Evolutionary conservation across 2,888 invertebrate species (phyloP).

Genomic region (Macrophya annulata): DNA sequence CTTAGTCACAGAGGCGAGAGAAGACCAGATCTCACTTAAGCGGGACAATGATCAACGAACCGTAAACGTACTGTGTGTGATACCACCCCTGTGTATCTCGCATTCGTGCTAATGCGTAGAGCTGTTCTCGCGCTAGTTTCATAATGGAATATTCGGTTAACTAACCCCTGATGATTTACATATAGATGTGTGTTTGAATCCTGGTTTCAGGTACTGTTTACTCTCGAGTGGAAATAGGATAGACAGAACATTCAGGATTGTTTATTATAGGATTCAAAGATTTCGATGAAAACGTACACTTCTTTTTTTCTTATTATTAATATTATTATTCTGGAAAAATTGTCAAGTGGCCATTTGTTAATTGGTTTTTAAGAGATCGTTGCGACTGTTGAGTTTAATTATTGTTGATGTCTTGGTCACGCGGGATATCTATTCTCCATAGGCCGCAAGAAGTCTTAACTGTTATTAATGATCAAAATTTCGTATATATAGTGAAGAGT

Average conservation of each 20-base stretch:
- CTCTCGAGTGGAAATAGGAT: background rate
- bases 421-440: constrained; percentile 20
- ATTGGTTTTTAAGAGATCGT: constrained; percentile 38
- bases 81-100: constrained; percentile 8
- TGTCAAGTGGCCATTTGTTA: background rate
- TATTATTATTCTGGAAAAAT: background rate
- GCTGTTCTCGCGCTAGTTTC: constrained; percentile 18
- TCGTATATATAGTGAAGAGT: constrained; percentile 10
- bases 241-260: background rate
- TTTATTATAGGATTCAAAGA: background rate
- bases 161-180: constrained; percentile 9
- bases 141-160: constrained; percentile 17
- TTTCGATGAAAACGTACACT: background rate
- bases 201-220: background rate
- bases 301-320: background rate
- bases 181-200: background rate
- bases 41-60: constrained; percentile 11
- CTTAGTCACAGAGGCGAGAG: background rate
- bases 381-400: background rate
- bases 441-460: constrained; percentile 29
- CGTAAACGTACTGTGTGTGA: constrained; percentile 14
- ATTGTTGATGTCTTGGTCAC: constrained; percentile 6
- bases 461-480: constrained; percentile 42
- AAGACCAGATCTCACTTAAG: constrained; percentile 26
- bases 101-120: constrained; percentile 3